Base-by-base conservation (phyloP, 2,113 vertebrate genomes). In the Vireo altiloquus region DNA sequence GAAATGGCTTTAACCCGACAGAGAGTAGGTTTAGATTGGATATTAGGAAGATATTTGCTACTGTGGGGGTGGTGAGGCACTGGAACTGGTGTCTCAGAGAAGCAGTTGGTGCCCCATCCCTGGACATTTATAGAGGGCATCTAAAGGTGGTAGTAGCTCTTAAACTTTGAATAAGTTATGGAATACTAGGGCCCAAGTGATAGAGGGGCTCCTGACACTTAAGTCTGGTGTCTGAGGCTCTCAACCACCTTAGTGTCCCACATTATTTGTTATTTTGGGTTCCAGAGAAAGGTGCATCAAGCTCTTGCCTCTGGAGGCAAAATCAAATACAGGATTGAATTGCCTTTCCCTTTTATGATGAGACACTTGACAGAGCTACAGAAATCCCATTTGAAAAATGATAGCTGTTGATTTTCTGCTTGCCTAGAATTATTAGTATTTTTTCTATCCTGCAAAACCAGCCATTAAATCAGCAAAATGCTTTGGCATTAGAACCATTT, bases 331-430 rank as follows among this genome's bases (percentile, higher is more conserved):
- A 42, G 37, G 13, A 87, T 72, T 92, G 81, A 94, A 82, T 82
- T 95, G 23, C 37, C 44, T 92, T 84, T 57, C 70, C 61, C 76
- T 93, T 82, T 57, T 81, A 79, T 69, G 82, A 30, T 61, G 59
- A 33, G 70, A 53, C 64, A 60, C 77, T 96, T 80, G 90, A 85
- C 53, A 77, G 86, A 91, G 66, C 81, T 94, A 92, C 40, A 96
- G 83, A 96, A 96, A 95, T 94, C 77, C 54, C 59, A 79, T 89
- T 78, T 94, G 89, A 95, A 84, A 93, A 89, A 92, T 1, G 74
- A 82, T 87, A 87, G 89, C 80, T 93, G 96, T 94, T 94, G 94
- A 95, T 96, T 96, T 96, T 94, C 94, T 96, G 96, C 94, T 95
- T 83, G 68, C 86, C 84, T 80, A 89, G 91, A 97, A 87, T 95